Evolutionary conservation across 2,113 vertebrate genomes (phyloP).

Genomic region (Rhinichthys klamathensis): DNA sequence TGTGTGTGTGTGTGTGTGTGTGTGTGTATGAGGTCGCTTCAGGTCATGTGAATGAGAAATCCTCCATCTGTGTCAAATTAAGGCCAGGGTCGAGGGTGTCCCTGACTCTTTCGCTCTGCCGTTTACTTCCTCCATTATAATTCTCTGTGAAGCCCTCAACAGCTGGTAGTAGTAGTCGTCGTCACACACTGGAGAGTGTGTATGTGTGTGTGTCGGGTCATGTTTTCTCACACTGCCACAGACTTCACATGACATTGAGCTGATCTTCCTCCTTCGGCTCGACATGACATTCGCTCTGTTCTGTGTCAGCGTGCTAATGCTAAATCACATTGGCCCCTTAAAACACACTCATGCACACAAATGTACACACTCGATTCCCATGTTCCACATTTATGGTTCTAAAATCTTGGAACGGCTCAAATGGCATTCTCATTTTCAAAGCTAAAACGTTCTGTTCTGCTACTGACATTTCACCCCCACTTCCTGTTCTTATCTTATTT

Average conservation of each 20-base stretch:
- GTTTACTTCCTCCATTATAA: conserved; percentile 6
- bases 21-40: conserved; percentile 53
- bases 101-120: not conserved
- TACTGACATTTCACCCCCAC: not conserved
- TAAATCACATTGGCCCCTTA: not conserved
- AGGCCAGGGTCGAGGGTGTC: conserved; percentile 34
- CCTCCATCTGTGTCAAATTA: conserved; percentile 74
- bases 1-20: conserved; percentile 29
- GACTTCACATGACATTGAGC: conserved; percentile 69
- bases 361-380: conserved; percentile 9
- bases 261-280: conserved; percentile 39
- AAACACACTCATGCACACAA: conserved; percentile 12
- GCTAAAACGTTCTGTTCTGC: conserved; percentile 9
- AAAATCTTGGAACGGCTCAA: not conserved
- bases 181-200: conserved; percentile 28
- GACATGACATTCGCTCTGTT: conserved; percentile 21
- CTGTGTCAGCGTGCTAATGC: not conserved
- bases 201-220: conserved; percentile 40
- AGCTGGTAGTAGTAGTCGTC: conserved; percentile 11
- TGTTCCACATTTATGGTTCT: conserved; percentile 11
- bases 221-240: conserved; percentile 63
- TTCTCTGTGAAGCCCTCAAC: conserved; percentile 46
- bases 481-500: not conserved
- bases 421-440: conserved; percentile 17
- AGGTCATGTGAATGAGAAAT: conserved; percentile 73